Percentiles rank a stretch among this genome's conserved stretches.
Evolutionary conservation across 1,140 invertebrate genomes (phyloP).

Genomic region (Pseudomyrmex flavicornis): DNA sequence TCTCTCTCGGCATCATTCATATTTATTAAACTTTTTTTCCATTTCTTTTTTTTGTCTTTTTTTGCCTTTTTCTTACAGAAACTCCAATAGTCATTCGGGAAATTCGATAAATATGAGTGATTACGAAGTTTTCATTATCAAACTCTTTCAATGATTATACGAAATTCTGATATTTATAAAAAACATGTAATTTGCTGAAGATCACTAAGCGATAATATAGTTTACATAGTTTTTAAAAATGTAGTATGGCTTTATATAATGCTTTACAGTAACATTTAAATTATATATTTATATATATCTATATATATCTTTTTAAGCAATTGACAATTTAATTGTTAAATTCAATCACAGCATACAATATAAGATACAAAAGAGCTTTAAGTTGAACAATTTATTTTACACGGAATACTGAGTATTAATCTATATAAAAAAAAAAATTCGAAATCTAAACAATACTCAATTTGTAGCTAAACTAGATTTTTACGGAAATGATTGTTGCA

Average conservation of each 20-base stretch:
- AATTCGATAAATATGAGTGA: constrained; percentile 62
- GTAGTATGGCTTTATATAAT: constrained; percentile 61
- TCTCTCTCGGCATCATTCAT: constrained; percentile 49
- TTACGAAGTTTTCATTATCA: constrained; percentile 64
- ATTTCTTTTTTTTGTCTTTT: background rate
- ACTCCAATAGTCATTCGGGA: constrained; percentile 33
- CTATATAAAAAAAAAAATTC: constrained; percentile 49
- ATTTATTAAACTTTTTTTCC: constrained; percentile 41
- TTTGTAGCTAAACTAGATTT: constrained; percentile 41
- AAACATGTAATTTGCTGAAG: constrained; percentile 59
- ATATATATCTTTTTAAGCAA: constrained; percentile 64
- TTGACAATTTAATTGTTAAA: constrained; percentile 73
- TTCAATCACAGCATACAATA: constrained; percentile 69
- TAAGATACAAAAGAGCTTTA: constrained; percentile 57
- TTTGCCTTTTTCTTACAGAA: constrained; percentile 37
- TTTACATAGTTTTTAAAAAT: constrained; percentile 65
- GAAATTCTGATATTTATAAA: constrained; percentile 66
- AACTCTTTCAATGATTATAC: constrained; percentile 60
- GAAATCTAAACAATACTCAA: constrained; percentile 51
- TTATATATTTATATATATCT: constrained; percentile 55
- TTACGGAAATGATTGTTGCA: constrained; percentile 55
- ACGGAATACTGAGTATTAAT: constrained; percentile 62
- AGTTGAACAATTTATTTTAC: constrained; percentile 60
- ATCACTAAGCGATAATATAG: constrained; percentile 58
- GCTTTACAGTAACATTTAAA: constrained; percentile 62